Conservation (phyloP, 2,888 invertebrate genomes). For the Agrochola litura region DNA sequence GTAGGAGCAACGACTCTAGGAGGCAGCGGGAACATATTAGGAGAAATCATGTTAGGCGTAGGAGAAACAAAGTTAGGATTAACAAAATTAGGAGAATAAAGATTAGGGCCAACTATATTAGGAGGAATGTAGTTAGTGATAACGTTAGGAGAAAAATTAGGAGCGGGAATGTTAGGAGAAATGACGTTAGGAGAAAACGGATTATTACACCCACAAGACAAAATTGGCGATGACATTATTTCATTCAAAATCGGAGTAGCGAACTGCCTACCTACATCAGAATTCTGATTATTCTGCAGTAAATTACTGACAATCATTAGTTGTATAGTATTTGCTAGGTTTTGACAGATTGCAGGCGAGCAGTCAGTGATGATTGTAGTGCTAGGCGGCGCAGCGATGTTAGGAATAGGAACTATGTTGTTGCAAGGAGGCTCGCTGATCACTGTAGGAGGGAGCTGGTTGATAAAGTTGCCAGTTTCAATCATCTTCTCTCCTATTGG, state of each 20-base stretch:
- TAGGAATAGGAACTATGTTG: conserved; percentile 61
- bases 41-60: conserved; percentile 29
- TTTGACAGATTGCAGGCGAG: conserved; percentile 81
- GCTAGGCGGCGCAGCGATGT: conserved; percentile 54
- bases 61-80: conserved; percentile 45
- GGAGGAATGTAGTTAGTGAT: conserved; percentile 49
- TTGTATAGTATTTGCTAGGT: conserved; percentile 81
- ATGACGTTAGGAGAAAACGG: conserved; percentile 60
- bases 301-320: conserved; percentile 82
- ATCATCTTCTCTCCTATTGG: conserved; percentile 62
- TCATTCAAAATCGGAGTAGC: conserved; percentile 77
- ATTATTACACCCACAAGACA: conserved; percentile 74
- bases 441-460: conserved; percentile 43
- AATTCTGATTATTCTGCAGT: conserved; percentile 74
- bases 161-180: conserved; percentile 33
- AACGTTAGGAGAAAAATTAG: conserved; percentile 40
- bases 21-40: conserved; percentile 24
- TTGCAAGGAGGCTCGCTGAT: conserved; percentile 65
- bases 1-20: conserved; percentile 28
- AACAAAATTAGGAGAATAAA: conserved; percentile 37
- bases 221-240: conserved; percentile 68
- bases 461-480: conserved; percentile 64
- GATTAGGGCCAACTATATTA: conserved; percentile 49
- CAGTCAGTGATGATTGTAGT: conserved; percentile 82
- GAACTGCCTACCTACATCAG: conserved; percentile 73